Conservation (phyloP, 1,140 invertebrate species). For the Oryzaephilus surinamensis region DNA sequence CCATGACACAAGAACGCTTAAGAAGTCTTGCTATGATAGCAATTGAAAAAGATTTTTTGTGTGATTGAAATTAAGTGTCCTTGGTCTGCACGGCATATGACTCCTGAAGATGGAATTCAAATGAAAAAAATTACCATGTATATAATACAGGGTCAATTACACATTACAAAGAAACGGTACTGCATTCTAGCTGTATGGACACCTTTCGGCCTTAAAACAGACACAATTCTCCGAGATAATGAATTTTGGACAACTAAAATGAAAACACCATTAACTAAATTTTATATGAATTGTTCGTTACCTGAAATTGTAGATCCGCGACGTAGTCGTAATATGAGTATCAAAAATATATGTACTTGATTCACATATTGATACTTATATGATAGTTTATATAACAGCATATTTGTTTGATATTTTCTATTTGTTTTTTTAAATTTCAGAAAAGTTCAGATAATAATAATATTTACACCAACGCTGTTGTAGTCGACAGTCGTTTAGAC, state of each 20-base stretch:
- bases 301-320: not conserved
- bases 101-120: not conserved
- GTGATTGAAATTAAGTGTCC: slow-evolving; percentile 1
- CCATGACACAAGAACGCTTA: slow-evolving; percentile 2
- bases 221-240: not conserved
- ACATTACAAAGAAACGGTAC: slow-evolving; percentile 11
- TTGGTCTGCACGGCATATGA: not conserved
- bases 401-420: too few relatives aligned
- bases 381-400: too few relatives aligned
- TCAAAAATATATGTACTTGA: too few relatives aligned
- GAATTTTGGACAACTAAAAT: not conserved
- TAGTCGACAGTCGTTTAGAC: too few relatives aligned
- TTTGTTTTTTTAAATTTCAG: too few relatives aligned
- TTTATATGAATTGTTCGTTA: slow-evolving; percentile 1
- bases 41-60: slow-evolving; percentile 4
- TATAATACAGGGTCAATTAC: slow-evolving; percentile 29
- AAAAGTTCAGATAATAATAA: too few relatives aligned
- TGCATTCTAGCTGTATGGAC: not conserved
- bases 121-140: not conserved
- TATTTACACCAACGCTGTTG: too few relatives aligned
- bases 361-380: too few relatives aligned
- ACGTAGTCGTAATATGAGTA: too few relatives aligned
- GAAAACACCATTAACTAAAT: not conserved
- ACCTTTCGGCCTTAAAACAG: not conserved
- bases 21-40: slow-evolving; percentile 4